Base-by-base conservation (phyloP, 2,888 invertebrate genomes). In the Dryococelus australis region DNA sequence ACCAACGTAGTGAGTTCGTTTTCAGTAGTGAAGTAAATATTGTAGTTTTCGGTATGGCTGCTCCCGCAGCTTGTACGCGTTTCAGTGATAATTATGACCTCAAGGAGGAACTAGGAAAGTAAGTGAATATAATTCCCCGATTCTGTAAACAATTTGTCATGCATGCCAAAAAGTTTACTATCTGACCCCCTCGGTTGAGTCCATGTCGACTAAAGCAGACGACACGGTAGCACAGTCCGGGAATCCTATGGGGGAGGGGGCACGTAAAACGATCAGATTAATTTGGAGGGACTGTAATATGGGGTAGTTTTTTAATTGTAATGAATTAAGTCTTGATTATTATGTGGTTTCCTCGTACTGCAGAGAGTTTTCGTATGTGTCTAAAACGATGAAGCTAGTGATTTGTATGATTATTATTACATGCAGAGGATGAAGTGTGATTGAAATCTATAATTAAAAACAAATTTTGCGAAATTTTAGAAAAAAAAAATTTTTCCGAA, bases 71-170 rank as follows among this genome's bases (percentile, higher is more conserved):
- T 94, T 97, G 98, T 94, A 99, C 98, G 93, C 97, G 99, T 93
- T 99, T 99, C 94, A 99, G 98, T 94, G 99, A 99, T 94, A 99
- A 99, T 94, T 99, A 99, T 94, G 99, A 99, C 92, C 96, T 99
- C 91, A 99, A 99, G 94, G 99, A 99, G 94, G 99, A 99, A 95
- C 95, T 99, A 93, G 99, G 99, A 94, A 99, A 99, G 98, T 98
- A 95, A 96, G 98, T 97, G 92, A 88, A 27, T 88, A 81, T 86
- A 87, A 51, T 87, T 53, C 43, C 87, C 79, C 88, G n/a, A 87
- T 53, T 87, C 83, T 87, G 78, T n/a, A 78, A 28, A 35, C 80
- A 47, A 85, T 27, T 81, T 79, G 43, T 27, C 53, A 80, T 81
- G 79, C 83, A 83, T 83, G n/a, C 43, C 12, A 53, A 47, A 47